These are phyloP conservation scores for Sclerurus mexicanus DNA, from an alignment of 2,113 vertebrate genomes.

Conservation along the genomic window DNA sequence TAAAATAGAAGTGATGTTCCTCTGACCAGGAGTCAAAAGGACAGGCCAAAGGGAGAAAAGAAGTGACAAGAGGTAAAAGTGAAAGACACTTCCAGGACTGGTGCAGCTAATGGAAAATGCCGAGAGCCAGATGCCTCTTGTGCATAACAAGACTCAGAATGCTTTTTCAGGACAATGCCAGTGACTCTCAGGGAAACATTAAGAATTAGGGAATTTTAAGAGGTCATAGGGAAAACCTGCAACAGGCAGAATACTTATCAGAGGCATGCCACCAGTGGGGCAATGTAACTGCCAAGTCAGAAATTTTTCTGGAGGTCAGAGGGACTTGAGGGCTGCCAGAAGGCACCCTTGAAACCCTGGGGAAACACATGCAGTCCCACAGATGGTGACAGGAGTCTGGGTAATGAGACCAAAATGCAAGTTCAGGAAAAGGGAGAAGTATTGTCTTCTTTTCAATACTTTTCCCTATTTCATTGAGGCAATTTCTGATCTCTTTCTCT, in stretches of 20 bases:
- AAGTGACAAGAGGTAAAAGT: background rate
- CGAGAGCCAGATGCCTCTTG: background rate
- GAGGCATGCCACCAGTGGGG: background rate
- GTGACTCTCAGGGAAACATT: background rate
- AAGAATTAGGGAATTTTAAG: background rate
- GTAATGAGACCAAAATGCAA: background rate
- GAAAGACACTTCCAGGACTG: background rate
- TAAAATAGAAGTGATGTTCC: background rate
- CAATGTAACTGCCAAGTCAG: background rate
- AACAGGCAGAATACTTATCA: background rate
- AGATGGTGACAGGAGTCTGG: background rate
- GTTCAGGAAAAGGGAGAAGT: background rate
- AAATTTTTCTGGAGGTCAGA: background rate
- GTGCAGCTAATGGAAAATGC: background rate
- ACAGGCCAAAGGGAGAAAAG: background rate
- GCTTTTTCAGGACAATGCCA: background rate
- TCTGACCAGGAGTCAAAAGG: background rate
- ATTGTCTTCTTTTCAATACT: background rate
- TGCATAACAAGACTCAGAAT: background rate
- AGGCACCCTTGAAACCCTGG: background rate
- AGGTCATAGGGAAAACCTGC: background rate
- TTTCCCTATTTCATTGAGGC: background rate
- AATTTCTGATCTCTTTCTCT: background rate
- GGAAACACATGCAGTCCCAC: background rate
- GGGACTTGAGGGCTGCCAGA: background rate